Conservation (phyloP, 2,888 invertebrate species). For the Tuta absoluta region DNA sequence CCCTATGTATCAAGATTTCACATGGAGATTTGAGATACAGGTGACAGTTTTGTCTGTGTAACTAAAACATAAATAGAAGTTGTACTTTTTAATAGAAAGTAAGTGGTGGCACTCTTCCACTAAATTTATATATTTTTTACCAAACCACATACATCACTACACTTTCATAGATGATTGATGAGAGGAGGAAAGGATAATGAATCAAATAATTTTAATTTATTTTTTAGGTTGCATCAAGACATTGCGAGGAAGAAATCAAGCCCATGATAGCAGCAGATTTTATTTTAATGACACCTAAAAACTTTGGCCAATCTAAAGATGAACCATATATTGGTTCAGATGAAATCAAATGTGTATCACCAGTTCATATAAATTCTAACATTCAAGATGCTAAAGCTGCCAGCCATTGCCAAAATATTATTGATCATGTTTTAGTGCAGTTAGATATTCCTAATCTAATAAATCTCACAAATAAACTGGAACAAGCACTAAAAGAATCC, state of each 20-base stretch:
- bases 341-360: constrained; percentile 35
- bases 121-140: no score
- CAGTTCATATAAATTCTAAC: constrained; percentile 49
- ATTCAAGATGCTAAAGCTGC: constrained; percentile 69
- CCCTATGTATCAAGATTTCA: constrained; percentile 65
- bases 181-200: no score
- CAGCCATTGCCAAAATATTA: constrained; percentile 68
- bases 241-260: constrained; percentile 55
- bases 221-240: constrained; percentile 63
- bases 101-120: neutral
- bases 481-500: constrained; percentile 80
- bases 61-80: neutral
- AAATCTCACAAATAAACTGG: constrained; percentile 76
- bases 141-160: no score
- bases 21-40: constrained; percentile 75
- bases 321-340: constrained; percentile 25
- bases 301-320: constrained; percentile 49
- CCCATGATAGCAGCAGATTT: constrained; percentile 70
- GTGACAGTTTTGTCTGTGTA: constrained; percentile 40
- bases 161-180: no score
- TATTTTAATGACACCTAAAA: constrained; percentile 61
- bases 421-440: constrained; percentile 69
- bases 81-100: neutral
- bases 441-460: constrained; percentile 80
- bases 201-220: neutral